Percentiles rank a stretch among this genome's conserved stretches.
phyloP scores from a whole-genome alignment of 2,113 vertebrate species.

The Pseudopodoces humilis region DNA sequence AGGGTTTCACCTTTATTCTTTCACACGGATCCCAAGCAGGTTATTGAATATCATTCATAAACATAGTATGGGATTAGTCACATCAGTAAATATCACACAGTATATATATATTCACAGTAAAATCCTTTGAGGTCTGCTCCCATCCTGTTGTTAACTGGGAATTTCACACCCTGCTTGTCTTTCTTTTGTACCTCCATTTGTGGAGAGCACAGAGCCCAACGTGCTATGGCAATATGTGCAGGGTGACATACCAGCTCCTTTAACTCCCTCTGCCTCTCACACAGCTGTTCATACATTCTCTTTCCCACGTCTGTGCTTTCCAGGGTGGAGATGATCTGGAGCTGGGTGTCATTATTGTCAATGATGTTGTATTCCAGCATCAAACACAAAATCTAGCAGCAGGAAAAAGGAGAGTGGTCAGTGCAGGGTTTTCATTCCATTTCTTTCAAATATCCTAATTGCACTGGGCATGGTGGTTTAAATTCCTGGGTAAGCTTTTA shows the following conservation, averaged over 20 bases:
- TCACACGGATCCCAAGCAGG: not conserved
- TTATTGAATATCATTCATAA: slow-evolving; percentile 33
- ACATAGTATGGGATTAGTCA: slow-evolving; percentile 31
- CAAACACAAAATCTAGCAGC: slow-evolving; percentile 90
- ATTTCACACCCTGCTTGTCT: slow-evolving; percentile 48
- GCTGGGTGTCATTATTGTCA: slow-evolving; percentile 97
- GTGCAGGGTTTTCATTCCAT: not conserved
- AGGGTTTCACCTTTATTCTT: slow-evolving; percentile 38
- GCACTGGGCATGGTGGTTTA: not conserved
- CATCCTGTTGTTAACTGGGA: slow-evolving; percentile 34
- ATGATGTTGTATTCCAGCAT: slow-evolving; percentile 99
- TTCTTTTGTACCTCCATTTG: slow-evolving; percentile 61
- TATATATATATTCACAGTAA: not conserved
- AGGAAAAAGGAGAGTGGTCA: not conserved
- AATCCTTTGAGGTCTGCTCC: slow-evolving; percentile 20
- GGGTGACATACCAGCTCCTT: slow-evolving; percentile 92
- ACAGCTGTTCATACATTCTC: slow-evolving; percentile 98
- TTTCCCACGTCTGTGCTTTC: slow-evolving; percentile 95
- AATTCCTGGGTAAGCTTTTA: not conserved
- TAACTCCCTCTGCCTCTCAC: slow-evolving; percentile 94
- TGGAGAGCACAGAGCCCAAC: not conserved
- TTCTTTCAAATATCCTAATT: not conserved
- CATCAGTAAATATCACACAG: not conserved
- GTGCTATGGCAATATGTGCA: slow-evolving; percentile 28
- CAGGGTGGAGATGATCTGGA: slow-evolving; percentile 99